Percentiles rank a stretch among this genome's conserved stretches.
phyloP scores from a whole-genome alignment of 2,797 vertebrate species.

The Rhadinocentrus ornatus region DNA sequence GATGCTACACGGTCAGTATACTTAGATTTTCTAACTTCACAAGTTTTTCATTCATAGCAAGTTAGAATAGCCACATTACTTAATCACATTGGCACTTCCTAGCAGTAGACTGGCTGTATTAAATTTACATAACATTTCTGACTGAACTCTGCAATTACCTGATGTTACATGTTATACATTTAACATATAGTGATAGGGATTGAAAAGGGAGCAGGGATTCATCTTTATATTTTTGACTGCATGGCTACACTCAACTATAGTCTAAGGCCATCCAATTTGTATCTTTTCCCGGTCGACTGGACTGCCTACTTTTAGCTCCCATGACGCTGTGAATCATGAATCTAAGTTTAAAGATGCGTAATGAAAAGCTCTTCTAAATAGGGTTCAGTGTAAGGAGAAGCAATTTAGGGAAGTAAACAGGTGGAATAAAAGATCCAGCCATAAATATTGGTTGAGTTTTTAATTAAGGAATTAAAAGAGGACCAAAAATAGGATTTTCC shows the following conservation, averaged over 20 bases:
- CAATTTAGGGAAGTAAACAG: constrained; percentile 38
- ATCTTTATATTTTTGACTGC: constrained; percentile 33
- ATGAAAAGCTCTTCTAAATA: constrained; percentile 30
- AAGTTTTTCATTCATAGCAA: neutral
- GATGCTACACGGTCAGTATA: neutral
- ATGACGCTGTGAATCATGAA: constrained; percentile 41
- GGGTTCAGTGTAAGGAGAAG: constrained; percentile 22
- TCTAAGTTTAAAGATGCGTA: constrained; percentile 45
- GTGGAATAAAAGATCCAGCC: constrained; percentile 10
- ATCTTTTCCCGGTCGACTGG: constrained; percentile 37
- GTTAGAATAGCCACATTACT: constrained; percentile 1
- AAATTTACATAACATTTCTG: constrained; percentile 22
- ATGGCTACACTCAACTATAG: constrained; percentile 37
- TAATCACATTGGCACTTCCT: neutral
- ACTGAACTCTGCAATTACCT: neutral
- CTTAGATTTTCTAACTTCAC: neutral
- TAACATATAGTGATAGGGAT: neutral
- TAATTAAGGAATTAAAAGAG: constrained; percentile 20
- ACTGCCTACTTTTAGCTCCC: constrained; percentile 32
- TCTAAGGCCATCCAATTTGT: constrained; percentile 53
- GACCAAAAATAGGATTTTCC: constrained; percentile 20
- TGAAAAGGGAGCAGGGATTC: constrained; percentile 20
- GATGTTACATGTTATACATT: neutral
- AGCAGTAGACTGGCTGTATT: constrained; percentile 7
- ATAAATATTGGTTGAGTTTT: constrained; percentile 29